Base-by-base conservation (phyloP, 2,113 vertebrate genomes). In the Brevimyrus niger region DNA sequence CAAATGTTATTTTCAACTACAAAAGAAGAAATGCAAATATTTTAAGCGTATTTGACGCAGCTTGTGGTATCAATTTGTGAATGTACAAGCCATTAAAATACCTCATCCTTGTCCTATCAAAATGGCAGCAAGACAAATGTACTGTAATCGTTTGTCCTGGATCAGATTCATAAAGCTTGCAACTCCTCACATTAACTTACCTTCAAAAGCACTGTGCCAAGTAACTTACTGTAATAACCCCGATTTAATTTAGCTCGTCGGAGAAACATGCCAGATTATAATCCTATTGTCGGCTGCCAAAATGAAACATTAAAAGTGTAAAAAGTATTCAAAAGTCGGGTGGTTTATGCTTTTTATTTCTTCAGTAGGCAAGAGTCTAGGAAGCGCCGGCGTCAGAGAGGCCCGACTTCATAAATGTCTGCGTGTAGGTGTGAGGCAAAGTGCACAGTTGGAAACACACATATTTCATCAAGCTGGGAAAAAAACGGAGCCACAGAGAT, bases 331-430 rank as follows among this genome's bases (percentile, higher is more conserved):
- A 92, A 93, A 91, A 91, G 80, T 89, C 91, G 93, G 92, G 91
- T 87, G 89, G 91, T 90, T 91, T 88, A 89, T 83, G 90, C 91
- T 91, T 90, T 89, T 90, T 94, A 89, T 91, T 93, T 48, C 92
- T 93, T 93, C 92, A 92, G 90, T 89, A 91, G 89, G 90, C 93
- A 94, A 48, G 82, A 86, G 90, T 92, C 92, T 92, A 80, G 15
- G 0, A 94, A 48, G 90, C 91, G 91, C 89, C 76, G 89, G 85
- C 90, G 91, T 88, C 83, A 88, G 73, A 84, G 53, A 90, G 35
- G 15, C 35, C 19, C 13, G 15, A 4, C 69, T 38, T 38, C 21
- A 27, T 85, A 48, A 85, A 84, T 4, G 42, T 85, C 42, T 19
- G 8, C n/a, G 46, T 85, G 82, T 85, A 85, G 82, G 82, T 85